Evolutionary conservation across 2,888 invertebrate genomes (phyloP).

Genomic region (Xanthostigma xanthostigma): DNA sequence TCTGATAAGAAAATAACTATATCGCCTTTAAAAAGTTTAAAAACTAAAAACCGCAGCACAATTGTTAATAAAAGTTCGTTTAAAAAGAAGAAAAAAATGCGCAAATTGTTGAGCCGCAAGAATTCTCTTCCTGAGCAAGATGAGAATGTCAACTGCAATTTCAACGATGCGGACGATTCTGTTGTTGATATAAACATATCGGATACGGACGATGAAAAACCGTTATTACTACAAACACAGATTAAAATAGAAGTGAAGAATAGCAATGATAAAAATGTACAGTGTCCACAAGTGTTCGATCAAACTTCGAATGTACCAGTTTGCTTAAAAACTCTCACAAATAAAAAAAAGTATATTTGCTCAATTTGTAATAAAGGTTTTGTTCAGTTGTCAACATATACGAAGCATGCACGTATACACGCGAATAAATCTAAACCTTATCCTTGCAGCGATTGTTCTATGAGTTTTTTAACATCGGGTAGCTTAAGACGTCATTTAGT

Average conservation of each 20-base stretch:
- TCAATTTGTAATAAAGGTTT: slow-evolving; percentile 8
- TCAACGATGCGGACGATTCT: background rate
- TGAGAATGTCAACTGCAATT: background rate
- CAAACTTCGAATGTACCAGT: slow-evolving; percentile 6
- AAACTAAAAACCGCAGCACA: no score
- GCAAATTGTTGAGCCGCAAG: no score
- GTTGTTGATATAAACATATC: background rate
- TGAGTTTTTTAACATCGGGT: background rate
- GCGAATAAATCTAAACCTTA: background rate
- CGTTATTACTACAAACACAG: background rate
- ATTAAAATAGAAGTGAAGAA: background rate
- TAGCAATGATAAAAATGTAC: background rate
- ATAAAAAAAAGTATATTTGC: slow-evolving; percentile 8
- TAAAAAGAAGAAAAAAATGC: no score
- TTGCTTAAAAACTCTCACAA: slow-evolving; percentile 7
- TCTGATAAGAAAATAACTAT: no score
- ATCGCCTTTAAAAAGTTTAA: no score
- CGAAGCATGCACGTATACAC: slow-evolving; percentile 4
- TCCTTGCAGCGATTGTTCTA: background rate
- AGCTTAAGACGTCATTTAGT: background rate
- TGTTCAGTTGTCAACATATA: slow-evolving; percentile 7
- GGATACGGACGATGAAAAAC: background rate
- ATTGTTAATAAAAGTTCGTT: no score
- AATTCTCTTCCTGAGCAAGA: no score
- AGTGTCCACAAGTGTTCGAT: background rate